A percentile compares a stretch with the other conserved stretches of the same genome.
Evolutionary conservation across 2,888 invertebrate genomes (phyloP).

Genomic region (Drosophila neoperkinsi): DNA sequence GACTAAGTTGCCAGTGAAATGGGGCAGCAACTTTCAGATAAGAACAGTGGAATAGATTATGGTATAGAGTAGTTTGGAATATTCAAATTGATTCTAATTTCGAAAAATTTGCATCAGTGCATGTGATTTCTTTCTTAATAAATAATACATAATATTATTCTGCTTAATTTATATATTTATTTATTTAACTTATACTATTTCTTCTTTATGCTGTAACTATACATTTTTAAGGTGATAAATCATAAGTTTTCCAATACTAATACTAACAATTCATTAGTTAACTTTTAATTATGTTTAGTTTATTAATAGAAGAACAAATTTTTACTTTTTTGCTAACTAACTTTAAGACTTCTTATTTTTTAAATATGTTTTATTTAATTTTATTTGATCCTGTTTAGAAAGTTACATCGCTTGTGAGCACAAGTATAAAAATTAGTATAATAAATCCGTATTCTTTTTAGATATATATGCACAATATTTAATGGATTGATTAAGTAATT

Average conservation of each 20-base stretch:
- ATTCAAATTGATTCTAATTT: slow-evolving; percentile 8
- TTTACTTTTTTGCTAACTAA: background rate
- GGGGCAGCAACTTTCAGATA: slow-evolving; percentile 17
- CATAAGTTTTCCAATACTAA: background rate
- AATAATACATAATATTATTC: background rate
- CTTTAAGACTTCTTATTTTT: background rate
- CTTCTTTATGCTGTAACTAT: background rate
- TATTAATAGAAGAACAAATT: background rate
- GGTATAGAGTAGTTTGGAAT: background rate
- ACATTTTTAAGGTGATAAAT: background rate
- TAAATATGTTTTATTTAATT: background rate
- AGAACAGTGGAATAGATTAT: background rate
- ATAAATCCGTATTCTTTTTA: background rate
- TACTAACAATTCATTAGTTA: background rate
- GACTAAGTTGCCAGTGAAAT: slow-evolving; percentile 15
- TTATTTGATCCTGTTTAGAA: background rate
- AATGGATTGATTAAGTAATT: background rate
- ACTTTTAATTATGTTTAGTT: background rate
- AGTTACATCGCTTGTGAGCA: background rate
- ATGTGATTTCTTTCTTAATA: background rate
- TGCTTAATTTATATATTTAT: background rate
- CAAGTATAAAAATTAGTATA: background rate
- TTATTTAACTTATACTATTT: background rate
- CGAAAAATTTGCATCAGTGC: background rate
- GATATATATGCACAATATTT: background rate